A percentile compares a stretch with the other conserved stretches of the same genome.
Evolutionary conservation across 2,888 invertebrate genomes (phyloP).

Genomic region (Heliconius cydno): DNA sequence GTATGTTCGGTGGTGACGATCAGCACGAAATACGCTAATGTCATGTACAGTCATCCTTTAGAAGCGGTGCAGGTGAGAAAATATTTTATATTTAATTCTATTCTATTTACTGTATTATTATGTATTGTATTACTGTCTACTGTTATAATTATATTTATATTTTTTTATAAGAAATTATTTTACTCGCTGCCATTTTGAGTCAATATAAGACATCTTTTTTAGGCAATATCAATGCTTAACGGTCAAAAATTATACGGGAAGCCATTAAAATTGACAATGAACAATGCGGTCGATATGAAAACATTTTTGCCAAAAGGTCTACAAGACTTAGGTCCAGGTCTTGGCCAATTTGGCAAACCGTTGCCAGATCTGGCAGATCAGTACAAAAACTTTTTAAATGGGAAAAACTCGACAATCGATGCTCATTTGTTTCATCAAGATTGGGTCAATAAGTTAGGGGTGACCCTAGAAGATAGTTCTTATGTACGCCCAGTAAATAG

Average conservation of each 20-base stretch:
- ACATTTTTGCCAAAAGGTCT: slow-evolving; percentile 67
- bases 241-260: slow-evolving; percentile 62
- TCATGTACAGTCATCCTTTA: slow-evolving; percentile 71
- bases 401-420: slow-evolving; percentile 46
- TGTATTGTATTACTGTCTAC: no score
- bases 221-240: slow-evolving; percentile 74
- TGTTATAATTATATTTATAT: no score
- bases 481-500: slow-evolving; percentile 30
- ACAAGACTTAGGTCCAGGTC: slow-evolving; percentile 59
- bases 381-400: slow-evolving; percentile 59
- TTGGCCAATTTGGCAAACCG: slow-evolving; percentile 63
- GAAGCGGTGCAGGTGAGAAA: slow-evolving; percentile 72
- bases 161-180: no score
- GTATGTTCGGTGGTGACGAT: slow-evolving; percentile 55
- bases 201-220: slow-evolving; percentile 49
- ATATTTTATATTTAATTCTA: background rate
- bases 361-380: slow-evolving; percentile 61
- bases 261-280: slow-evolving; percentile 59
- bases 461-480: slow-evolving; percentile 29
- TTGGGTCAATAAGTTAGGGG: slow-evolving; percentile 32
- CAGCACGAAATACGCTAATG: slow-evolving; percentile 57
- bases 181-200: background rate
- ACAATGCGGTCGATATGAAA: slow-evolving; percentile 49
- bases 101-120: no score
- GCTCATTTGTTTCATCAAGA: slow-evolving; percentile 43